These are phyloP conservation scores for Charina bottae DNA, from an alignment of 2,113 vertebrate species.

Conservation along the genomic window DNA sequence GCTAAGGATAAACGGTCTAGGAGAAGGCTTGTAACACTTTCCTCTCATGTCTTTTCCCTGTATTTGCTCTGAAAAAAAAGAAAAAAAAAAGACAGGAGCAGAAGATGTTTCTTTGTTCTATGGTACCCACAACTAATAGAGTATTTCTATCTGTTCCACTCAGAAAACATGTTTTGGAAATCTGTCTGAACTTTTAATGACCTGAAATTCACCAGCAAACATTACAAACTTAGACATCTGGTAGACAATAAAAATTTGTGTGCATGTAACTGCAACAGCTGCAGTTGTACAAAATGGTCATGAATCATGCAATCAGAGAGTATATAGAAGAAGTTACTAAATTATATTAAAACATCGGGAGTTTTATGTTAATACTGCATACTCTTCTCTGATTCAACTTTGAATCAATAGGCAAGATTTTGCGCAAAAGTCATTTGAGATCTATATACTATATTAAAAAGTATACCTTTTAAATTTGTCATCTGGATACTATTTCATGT, in stretches of 20 bases:
- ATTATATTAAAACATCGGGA: slow-evolving; percentile 71
- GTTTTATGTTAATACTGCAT: slow-evolving; percentile 73
- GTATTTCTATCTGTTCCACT: slow-evolving; percentile 24
- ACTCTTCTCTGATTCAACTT: slow-evolving; percentile 73
- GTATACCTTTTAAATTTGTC: slow-evolving; percentile 73
- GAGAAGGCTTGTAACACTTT: neutral
- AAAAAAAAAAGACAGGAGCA: neutral
- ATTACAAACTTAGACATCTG: slow-evolving; percentile 75
- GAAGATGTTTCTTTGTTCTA: neutral
- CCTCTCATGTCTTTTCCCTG: neutral
- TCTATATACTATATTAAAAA: slow-evolving; percentile 79
- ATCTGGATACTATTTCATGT: slow-evolving; percentile 63
- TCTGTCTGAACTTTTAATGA: slow-evolving; percentile 74
- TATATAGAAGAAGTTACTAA: slow-evolving; percentile 77
- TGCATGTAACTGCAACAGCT: slow-evolving; percentile 70
- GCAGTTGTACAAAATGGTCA: slow-evolving; percentile 74
- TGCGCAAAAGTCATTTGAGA: slow-evolving; percentile 73
- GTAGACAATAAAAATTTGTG: slow-evolving; percentile 74
- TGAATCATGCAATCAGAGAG: slow-evolving; percentile 72
- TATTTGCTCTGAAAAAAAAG: neutral
- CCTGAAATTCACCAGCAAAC: slow-evolving; percentile 66
- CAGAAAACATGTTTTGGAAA: slow-evolving; percentile 56
- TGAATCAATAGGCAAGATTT: slow-evolving; percentile 69
- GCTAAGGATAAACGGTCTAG: neutral
- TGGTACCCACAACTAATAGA: neutral